Percentiles rank a stretch among this genome's conserved stretches.
Conservation (phyloP, 2,113 vertebrate species). For the Petrocephalus zakoni region DNA sequence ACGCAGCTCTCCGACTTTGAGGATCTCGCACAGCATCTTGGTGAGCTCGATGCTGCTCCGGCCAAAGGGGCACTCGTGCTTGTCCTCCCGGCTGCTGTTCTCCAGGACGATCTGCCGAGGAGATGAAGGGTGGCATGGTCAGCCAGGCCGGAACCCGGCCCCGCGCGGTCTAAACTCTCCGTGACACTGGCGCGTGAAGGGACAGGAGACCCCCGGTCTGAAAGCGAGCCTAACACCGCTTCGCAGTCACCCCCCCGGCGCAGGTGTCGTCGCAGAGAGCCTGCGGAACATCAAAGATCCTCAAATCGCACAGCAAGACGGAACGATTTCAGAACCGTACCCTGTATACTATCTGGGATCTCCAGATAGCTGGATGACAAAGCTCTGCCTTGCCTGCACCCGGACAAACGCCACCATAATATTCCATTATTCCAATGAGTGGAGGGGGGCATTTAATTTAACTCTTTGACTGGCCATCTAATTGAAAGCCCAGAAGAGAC, state of each 20-base stretch:
- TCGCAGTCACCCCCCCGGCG: background rate
- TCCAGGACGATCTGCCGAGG: slow-evolving; percentile 85
- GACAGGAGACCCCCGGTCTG: background rate
- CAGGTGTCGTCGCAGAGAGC: background rate
- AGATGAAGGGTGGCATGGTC: background rate
- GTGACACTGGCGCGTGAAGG: background rate
- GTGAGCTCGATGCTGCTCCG: slow-evolving; percentile 97
- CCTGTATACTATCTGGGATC: background rate
- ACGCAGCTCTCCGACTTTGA: slow-evolving; percentile 98
- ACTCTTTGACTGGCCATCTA: background rate
- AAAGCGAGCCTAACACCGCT: background rate
- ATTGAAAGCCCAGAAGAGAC: background rate
- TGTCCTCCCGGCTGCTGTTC: slow-evolving; percentile 97
- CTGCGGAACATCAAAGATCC: background rate
- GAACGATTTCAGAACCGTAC: background rate
- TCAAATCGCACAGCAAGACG: background rate
- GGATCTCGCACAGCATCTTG: slow-evolving; percentile 95
- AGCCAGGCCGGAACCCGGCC: background rate
- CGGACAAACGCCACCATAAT: background rate
- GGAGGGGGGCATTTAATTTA: background rate
- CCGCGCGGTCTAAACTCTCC: background rate
- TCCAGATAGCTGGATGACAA: background rate
- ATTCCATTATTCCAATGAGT: background rate
- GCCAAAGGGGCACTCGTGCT: slow-evolving; percentile 95
- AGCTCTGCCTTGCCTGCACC: background rate